Percentiles rank a stretch among this genome's conserved stretches.
phyloP scores from a whole-genome alignment of 2,113 vertebrate genomes.

The Cyanistes caeruleus region DNA sequence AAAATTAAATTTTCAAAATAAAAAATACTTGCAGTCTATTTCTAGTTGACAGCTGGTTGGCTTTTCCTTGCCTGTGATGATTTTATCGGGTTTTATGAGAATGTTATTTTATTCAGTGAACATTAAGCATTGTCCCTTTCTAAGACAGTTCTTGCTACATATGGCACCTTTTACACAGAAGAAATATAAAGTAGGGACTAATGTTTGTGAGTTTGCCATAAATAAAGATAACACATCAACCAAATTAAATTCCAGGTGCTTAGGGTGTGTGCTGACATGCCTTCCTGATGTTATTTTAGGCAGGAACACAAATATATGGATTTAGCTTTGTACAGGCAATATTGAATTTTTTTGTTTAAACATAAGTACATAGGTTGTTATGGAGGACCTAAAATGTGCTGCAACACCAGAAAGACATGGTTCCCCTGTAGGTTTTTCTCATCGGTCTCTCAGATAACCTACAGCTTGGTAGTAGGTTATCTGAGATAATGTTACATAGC shows the following conservation, averaged over 20 bases:
- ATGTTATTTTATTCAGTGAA: neutral
- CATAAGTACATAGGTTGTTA: fast-evolving
- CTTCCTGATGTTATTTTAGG: neutral
- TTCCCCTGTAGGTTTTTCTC: neutral
- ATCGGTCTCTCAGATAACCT: neutral
- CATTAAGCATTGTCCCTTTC: neutral
- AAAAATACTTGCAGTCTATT: constrained; percentile 11
- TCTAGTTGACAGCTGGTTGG: neutral
- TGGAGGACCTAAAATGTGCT: neutral
- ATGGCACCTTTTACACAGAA: neutral
- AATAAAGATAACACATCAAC: neutral
- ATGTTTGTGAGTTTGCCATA: neutral
- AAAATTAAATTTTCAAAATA: constrained; percentile 5
- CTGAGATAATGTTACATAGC: neutral
- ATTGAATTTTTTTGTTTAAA: neutral
- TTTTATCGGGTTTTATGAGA: constrained; percentile 10
- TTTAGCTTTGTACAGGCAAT: neutral
- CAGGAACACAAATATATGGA: neutral
- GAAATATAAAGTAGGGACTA: neutral
- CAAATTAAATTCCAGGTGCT: neutral
- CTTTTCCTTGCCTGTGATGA: neutral
- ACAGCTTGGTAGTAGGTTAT: neutral
- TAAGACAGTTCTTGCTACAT: neutral
- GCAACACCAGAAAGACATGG: neutral
- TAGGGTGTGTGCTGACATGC: neutral